Evolutionary conservation across 2,113 vertebrate species (phyloP).

Genomic region (Poeciliopsis prolifica): DNA sequence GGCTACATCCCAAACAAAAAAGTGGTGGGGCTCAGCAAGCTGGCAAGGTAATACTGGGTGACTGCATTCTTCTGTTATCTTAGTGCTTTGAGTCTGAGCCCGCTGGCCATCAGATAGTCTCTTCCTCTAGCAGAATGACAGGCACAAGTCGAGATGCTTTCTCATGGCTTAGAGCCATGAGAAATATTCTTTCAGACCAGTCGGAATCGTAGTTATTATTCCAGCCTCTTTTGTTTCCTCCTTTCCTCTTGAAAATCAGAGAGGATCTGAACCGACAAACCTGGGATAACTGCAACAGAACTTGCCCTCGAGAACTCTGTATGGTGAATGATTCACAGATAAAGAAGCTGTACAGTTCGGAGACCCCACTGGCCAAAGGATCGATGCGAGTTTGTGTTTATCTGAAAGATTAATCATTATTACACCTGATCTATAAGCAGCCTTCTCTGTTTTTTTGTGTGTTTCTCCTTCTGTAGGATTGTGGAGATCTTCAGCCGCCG

Average conservation of each 20-base stretch:
- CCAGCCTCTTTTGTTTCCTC: slow-evolving; percentile 52
- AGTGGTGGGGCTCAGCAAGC: slow-evolving; percentile 79
- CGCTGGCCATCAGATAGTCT: slow-evolving; percentile 61
- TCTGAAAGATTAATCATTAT: slow-evolving; percentile 60
- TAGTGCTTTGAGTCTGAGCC: slow-evolving; percentile 71
- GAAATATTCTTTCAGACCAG: slow-evolving; percentile 68
- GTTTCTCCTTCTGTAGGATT: slow-evolving; percentile 72
- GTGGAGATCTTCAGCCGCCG: slow-evolving; percentile 86
- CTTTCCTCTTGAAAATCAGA: slow-evolving; percentile 37
- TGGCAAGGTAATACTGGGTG: slow-evolving; percentile 76
- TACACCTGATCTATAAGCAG: slow-evolving; percentile 17
- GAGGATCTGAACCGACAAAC: slow-evolving; percentile 22
- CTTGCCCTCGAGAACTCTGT: slow-evolving; percentile 2
- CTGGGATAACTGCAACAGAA: slow-evolving; percentile 14
- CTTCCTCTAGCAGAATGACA: slow-evolving; percentile 59
- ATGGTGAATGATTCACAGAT: slow-evolving; percentile 61
- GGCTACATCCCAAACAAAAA: slow-evolving; percentile 83
- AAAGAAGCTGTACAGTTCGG: slow-evolving; percentile 12
- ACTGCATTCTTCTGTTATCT: slow-evolving; percentile 80
- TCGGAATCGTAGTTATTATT: slow-evolving; percentile 69
- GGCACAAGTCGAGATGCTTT: slow-evolving; percentile 61
- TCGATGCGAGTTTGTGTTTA: slow-evolving; percentile 44
- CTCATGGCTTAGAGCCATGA: slow-evolving; percentile 63
- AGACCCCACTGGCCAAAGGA: slow-evolving; percentile 1
- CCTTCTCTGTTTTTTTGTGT: slow-evolving; percentile 8